These are phyloP conservation scores for Columba janthina DNA, from an alignment of 2,113 vertebrate genomes.

Conservation along the genomic window DNA sequence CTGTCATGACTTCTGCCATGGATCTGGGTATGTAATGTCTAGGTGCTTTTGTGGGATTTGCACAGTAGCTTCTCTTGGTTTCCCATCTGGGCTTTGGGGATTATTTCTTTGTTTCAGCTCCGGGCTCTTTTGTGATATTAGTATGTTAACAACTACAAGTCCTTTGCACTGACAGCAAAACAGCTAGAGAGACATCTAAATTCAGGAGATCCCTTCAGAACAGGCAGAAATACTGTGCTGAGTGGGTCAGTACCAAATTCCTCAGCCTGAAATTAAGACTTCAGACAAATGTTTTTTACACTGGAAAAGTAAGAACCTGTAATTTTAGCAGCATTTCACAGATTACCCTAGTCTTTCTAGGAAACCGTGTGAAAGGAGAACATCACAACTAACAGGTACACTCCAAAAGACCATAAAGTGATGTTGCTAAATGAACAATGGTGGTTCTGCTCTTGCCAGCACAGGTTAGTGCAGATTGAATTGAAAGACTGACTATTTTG, in stretches of 20 bases:
- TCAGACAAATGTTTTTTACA: background rate
- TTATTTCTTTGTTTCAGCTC: background rate
- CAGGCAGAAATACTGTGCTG: background rate
- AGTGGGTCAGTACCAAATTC: background rate
- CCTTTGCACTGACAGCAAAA: background rate
- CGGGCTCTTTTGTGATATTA: rapidly evolving
- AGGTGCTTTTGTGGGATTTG: background rate
- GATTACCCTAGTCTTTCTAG: background rate
- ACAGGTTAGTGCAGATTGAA: background rate
- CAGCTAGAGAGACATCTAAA: background rate
- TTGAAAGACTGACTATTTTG: background rate
- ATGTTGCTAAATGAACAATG: background rate
- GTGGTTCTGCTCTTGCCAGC: background rate
- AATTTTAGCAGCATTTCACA: background rate
- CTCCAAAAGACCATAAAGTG: background rate
- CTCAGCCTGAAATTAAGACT: background rate
- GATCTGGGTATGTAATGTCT: rapidly evolving
- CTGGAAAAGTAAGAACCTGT: background rate
- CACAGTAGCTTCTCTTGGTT: background rate
- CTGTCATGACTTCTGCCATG: background rate
- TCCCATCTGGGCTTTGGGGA: background rate
- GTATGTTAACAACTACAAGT: background rate
- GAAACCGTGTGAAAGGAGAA: background rate
- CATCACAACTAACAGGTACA: background rate
- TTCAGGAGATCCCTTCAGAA: background rate